Evolutionary conservation across 2,113 vertebrate species (phyloP).

Genomic region (Zosterops hypoxanthus): DNA sequence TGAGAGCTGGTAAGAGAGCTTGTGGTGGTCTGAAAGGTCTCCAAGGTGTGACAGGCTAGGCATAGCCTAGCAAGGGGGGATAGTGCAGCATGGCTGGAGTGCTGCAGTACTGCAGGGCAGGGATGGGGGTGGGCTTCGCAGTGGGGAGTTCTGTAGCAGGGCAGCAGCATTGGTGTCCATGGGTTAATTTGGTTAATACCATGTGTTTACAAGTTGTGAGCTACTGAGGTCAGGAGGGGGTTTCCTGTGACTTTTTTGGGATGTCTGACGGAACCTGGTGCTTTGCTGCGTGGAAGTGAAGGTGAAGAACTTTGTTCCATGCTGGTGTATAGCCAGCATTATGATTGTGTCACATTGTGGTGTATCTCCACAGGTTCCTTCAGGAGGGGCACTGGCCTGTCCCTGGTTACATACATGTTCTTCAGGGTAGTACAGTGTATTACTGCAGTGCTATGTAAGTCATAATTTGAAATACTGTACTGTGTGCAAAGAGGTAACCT

Average conservation of each 20-base stretch:
- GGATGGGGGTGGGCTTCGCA: accelerated
- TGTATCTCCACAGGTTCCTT: neutral
- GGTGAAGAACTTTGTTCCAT: neutral
- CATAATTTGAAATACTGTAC: neutral
- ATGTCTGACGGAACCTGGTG: neutral
- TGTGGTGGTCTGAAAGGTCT: neutral
- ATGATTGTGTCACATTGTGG: accelerated
- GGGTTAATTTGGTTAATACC: neutral
- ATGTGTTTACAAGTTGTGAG: accelerated
- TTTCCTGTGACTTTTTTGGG: neutral
- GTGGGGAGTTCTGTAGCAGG: neutral
- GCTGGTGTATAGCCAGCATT: neutral
- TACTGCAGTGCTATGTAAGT: neutral
- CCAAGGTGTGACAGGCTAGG: neutral
- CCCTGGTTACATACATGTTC: neutral
- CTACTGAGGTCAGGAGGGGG: neutral
- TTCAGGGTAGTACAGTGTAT: neutral
- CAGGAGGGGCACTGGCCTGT: neutral
- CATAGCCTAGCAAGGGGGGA: neutral
- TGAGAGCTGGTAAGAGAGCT: accelerated
- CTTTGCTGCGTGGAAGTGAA: neutral
- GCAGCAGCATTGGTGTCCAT: neutral
- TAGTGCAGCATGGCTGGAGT: neutral
- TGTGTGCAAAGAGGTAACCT: neutral
- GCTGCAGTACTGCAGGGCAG: accelerated